These are phyloP conservation scores for Ailurus styani DNA, from an alignment of 2,113 vertebrate genomes.

Conservation along the genomic window DNA sequence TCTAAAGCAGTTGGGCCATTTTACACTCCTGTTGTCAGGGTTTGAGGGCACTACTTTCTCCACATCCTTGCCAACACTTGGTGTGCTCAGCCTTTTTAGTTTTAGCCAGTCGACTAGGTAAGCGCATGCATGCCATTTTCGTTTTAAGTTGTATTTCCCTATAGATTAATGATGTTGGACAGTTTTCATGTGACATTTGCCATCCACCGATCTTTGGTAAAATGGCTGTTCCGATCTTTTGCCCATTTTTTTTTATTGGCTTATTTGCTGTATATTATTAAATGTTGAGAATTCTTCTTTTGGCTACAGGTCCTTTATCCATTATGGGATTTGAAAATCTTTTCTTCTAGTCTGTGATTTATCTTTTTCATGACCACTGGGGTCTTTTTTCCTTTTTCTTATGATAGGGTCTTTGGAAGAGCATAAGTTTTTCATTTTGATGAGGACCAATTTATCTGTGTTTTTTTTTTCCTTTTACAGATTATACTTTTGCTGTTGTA, in stretches of 20 bases:
- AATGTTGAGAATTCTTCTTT: not conserved
- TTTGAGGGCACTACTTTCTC: rapidly evolving
- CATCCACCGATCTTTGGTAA: not conserved
- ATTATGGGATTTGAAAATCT: not conserved
- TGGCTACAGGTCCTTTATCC: not conserved
- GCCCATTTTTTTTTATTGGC: not conserved
- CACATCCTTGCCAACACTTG: not conserved
- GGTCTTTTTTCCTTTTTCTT: not conserved
- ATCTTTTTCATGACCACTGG: not conserved
- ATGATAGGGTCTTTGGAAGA: not conserved
- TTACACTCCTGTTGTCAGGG: not conserved
- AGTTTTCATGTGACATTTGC: not conserved
- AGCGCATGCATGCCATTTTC: no score
- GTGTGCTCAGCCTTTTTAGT: not conserved
- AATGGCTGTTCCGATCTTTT: not conserved
- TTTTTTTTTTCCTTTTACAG: not conserved
- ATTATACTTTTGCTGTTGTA: not conserved
- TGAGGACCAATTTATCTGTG: not conserved
- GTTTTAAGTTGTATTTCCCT: not conserved
- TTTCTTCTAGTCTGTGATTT: not conserved
- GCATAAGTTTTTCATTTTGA: not conserved
- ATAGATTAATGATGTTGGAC: no score
- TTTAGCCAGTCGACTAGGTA: not conserved
- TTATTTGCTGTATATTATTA: not conserved
- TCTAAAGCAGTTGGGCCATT: not conserved